Conservation (phyloP, 2,113 vertebrate genomes). For the Urocitellus parryii region DNA sequence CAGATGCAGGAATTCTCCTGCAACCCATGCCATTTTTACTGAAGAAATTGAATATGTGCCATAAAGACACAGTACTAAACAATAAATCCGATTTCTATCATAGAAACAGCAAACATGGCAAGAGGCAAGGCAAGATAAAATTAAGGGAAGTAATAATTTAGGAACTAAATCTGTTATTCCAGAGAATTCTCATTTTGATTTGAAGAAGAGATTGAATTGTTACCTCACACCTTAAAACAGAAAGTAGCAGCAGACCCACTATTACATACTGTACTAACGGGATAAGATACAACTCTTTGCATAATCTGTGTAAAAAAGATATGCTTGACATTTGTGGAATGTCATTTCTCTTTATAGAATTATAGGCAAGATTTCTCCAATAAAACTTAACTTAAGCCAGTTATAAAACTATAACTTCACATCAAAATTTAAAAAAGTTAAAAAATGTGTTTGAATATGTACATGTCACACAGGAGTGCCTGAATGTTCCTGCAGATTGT, state of each 20-base stretch:
- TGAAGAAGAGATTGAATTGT: constrained; percentile 87
- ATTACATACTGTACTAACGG: constrained; percentile 91
- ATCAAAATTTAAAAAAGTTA: constrained; percentile 93
- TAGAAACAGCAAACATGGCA: constrained; percentile 78
- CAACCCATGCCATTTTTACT: constrained; percentile 68
- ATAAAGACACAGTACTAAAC: constrained; percentile 72
- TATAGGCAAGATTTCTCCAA: constrained; percentile 93
- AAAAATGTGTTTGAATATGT: constrained; percentile 90
- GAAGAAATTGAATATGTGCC: constrained; percentile 57
- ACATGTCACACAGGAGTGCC: constrained; percentile 90
- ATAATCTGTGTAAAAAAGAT: constrained; percentile 94
- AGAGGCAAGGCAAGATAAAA: constrained; percentile 84
- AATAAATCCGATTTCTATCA: constrained; percentile 54
- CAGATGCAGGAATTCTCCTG: constrained; percentile 49
- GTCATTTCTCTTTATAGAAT: constrained; percentile 93
- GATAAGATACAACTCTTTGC: constrained; percentile 92
- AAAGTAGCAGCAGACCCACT: constrained; percentile 91
- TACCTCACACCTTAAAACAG: constrained; percentile 88
- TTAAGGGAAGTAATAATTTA: constrained; percentile 84
- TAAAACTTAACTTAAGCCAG: constrained; percentile 92
- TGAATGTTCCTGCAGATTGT: constrained; percentile 86
- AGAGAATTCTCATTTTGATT: constrained; percentile 87
- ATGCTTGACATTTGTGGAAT: constrained; percentile 92
- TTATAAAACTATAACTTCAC: constrained; percentile 95
- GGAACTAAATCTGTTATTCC: constrained; percentile 83